Evolutionary conservation across 2,888 invertebrate genomes (phyloP), one percentile per base, ranked within the genome.

Genomic region (Lamellibrachia columna): DNA sequence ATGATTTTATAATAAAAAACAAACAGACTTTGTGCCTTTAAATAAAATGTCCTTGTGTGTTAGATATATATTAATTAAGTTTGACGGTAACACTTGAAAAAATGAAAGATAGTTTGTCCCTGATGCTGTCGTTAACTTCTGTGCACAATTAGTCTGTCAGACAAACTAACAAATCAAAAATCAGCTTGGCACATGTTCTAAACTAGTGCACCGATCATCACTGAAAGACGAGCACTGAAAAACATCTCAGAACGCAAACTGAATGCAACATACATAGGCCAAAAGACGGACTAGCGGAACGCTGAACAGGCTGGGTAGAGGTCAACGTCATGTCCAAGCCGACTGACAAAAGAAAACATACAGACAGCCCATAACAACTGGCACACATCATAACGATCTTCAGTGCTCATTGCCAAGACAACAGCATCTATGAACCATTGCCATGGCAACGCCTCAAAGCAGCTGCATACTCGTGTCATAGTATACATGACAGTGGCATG

Each of bases 281-380:
- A 75, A 75, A 75, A 75, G 75, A 75, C 75, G 75, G 75, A 75
- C 75, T 75, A 75, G 75, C 22, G 22, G 75, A 11, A 15, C 22
- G 75, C 22, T 75, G 75, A 15, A 75, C 75, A 75, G 75, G 75
- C 22, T 15, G 75, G n/a, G 75, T 75, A 15, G 75, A 75, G 75
- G 75, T 75, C 75, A 75, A 75, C 22, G 75, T 75, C 75, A 75
- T 75, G 75, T 75, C 75, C 75, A 75, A 15, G 75, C 75, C 75
- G 75, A 75, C 75, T 75, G 75, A 22, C 75, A 75, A 75, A 75
- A 75, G 75, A 75, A 75, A 75, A 75, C 15, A 15, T n/a, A 75
- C 22, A 75, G 75, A 75, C 75, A 6, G 6, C 22, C 75, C 15
- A 75, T 75, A 75, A 15, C 75, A 75, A 75, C 75, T 75, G 22